A percentile compares a stretch with the other conserved stretches of the same genome.
Conservation (phyloP, 2,113 vertebrate species). For the Lycaon pictus region DNA sequence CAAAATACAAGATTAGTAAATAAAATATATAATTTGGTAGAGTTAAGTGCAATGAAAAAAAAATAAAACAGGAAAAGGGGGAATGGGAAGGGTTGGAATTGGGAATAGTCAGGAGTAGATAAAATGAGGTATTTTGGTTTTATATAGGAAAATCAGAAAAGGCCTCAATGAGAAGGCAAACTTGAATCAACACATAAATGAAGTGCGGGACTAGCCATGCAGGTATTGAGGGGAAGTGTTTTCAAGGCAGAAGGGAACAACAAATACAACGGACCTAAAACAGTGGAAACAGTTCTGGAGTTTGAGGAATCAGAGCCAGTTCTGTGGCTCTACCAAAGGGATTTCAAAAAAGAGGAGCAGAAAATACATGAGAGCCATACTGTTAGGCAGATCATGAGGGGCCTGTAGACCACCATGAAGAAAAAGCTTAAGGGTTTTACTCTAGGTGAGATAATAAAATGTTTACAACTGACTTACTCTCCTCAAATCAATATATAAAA, state of each 20-base stretch:
- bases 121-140: not conserved
- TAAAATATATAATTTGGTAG: not conserved
- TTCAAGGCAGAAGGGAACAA: not conserved
- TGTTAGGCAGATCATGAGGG: no score
- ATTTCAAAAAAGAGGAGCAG: not conserved
- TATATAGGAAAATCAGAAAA: not conserved
- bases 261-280: not conserved
- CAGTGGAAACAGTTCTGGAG: not conserved
- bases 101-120: not conserved
- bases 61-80: not conserved
- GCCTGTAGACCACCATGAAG: not conserved
- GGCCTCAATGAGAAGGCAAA: not conserved
- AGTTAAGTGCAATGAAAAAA: not conserved
- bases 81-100: not conserved
- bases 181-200: not conserved
- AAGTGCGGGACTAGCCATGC: not conserved
- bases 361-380: not conserved
- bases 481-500: not conserved
- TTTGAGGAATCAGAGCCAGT: not conserved
- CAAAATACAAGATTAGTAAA: constrained; percentile 28
- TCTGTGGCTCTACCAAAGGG: not conserved
- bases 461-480: not conserved
- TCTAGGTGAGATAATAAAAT: not conserved
- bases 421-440: not conserved
- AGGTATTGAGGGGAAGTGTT: not conserved